phyloP scores from a whole-genome alignment of 2,797 vertebrate species.

The Myripristis murdjan region DNA sequence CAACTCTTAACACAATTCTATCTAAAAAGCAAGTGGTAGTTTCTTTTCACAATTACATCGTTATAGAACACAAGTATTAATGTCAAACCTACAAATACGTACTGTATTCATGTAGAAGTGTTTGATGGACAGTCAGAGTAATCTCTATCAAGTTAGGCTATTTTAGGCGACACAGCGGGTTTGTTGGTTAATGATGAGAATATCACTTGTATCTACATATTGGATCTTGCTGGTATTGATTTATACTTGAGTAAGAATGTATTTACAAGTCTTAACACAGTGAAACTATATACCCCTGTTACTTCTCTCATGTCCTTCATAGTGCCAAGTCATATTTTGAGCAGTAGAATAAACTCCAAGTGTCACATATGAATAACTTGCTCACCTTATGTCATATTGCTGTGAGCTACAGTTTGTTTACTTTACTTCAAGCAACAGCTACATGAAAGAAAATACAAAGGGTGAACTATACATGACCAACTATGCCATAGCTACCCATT shows the following conservation, averaged over 20 bases:
- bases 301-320: background rate
- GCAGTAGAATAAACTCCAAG: slow-evolving; percentile 12
- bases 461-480: background rate
- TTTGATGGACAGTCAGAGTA: too few relatives aligned
- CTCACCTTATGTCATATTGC: slow-evolving; percentile 20
- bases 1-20: too few relatives aligned
- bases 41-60: too few relatives aligned
- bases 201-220: background rate
- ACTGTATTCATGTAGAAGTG: too few relatives aligned
- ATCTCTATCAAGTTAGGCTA: too few relatives aligned
- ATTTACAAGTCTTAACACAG: slow-evolving; percentile 17
- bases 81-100: too few relatives aligned
- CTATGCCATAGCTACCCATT: background rate
- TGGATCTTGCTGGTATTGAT: slow-evolving; percentile 27
- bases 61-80: too few relatives aligned
- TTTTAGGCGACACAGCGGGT: too few relatives aligned
- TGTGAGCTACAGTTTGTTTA: slow-evolving; percentile 2
- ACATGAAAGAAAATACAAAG: slow-evolving; percentile 1
- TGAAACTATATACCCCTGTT: slow-evolving; percentile 3
- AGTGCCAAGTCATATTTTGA: background rate
- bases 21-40: too few relatives aligned
- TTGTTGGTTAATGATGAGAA: background rate
- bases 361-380: slow-evolving; percentile 24
- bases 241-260: slow-evolving; percentile 32
- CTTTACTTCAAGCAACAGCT: background rate